Percentiles rank a stretch among this genome's conserved stretches.
Evolutionary conservation across 2,797 vertebrate species (phyloP).

Genomic region (Oryzias dopingdopingensis): DNA sequence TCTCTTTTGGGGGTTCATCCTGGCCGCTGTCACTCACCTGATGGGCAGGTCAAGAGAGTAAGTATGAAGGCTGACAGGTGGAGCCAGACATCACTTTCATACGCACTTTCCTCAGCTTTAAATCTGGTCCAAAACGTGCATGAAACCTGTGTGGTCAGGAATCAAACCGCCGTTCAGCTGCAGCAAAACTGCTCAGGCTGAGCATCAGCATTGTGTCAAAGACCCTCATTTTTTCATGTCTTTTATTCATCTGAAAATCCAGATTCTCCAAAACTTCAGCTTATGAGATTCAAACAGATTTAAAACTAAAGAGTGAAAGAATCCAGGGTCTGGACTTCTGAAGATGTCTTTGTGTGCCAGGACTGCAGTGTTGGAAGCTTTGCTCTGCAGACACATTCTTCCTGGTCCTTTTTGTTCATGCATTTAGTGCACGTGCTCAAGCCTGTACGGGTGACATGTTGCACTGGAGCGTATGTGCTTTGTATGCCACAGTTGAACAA

Average conservation of each 20-base stretch:
- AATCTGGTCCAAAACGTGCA: slow-evolving; percentile 37
- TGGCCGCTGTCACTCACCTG: slow-evolving; percentile 48
- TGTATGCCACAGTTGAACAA: slow-evolving; percentile 12
- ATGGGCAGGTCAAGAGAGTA: slow-evolving; percentile 64
- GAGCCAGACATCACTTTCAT: neutral
- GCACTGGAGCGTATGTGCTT: slow-evolving; percentile 18
- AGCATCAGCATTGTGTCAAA: slow-evolving; percentile 2
- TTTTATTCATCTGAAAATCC: neutral
- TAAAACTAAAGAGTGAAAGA: slow-evolving; percentile 7
- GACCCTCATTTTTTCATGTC: slow-evolving; percentile 24
- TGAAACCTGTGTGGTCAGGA: slow-evolving; percentile 28
- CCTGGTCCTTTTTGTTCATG: slow-evolving; percentile 26
- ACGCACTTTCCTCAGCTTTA: slow-evolving; percentile 7
- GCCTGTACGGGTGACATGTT: slow-evolving; percentile 18
- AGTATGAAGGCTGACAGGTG: slow-evolving; percentile 52
- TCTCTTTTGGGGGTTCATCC: slow-evolving; percentile 50
- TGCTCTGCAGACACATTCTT: slow-evolving; percentile 14
- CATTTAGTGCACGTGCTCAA: slow-evolving; percentile 41
- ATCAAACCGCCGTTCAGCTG: neutral
- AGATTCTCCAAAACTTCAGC: neutral
- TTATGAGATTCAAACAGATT: neutral
- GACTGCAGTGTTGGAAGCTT: slow-evolving; percentile 16
- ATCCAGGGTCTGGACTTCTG: slow-evolving; percentile 29
- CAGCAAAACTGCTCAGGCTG: neutral
- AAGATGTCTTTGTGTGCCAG: slow-evolving; percentile 41